Evolutionary conservation across 2,888 invertebrate genomes (phyloP), one percentile per base, ranked within the genome.

Genomic region (Cheilosia impressa): DNA sequence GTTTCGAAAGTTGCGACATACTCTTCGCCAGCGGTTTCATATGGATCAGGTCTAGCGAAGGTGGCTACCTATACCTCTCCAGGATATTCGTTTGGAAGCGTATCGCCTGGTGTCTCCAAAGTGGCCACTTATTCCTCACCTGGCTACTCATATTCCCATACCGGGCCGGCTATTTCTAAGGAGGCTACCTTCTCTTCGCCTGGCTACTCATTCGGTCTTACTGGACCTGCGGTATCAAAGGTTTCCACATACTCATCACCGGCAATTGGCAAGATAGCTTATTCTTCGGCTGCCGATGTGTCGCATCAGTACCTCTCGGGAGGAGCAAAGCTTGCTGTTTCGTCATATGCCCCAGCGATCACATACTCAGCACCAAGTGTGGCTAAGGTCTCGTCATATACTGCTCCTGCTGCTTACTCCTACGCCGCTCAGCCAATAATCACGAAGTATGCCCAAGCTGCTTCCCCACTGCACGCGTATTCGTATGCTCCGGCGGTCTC

Each of bases 11-110:
- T 66, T 3, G 66, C 72, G 2, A 77, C 82, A 6, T 72, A 66
- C 22, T 88, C 89, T 27, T 89, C 90, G 1, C 88, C 90, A 0
- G 87, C 78, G 4, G 52, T 88, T 43, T 68, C 89, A 19, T 69
- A 69, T 22, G 68, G 45, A 4, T 31, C 68, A 43, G 15, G n/a
- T 2, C 15, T 69, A 4, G 43, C 68, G 13, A 90, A 90, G 63
- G 89, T 93, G 34, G 87, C 92, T 31, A 88, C 90, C 6, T 90
- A 90, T 65, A 88, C 85, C 17, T 88, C 73, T 15, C 81, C 79
- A 4, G 83, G 45, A 10, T 47, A 66, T 19, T 73, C 68, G 2
- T 45, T 63, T 34, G 76, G 68, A 45, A 69, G 68, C 0, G 81
- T 27, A 34, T 69, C 87, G 50, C 52, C 83, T 13, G 71, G 84